Evolutionary conservation across 1,140 invertebrate genomes (phyloP), one percentile per base, ranked within the genome.

Genomic region (Dinoponera quadriceps): DNA sequence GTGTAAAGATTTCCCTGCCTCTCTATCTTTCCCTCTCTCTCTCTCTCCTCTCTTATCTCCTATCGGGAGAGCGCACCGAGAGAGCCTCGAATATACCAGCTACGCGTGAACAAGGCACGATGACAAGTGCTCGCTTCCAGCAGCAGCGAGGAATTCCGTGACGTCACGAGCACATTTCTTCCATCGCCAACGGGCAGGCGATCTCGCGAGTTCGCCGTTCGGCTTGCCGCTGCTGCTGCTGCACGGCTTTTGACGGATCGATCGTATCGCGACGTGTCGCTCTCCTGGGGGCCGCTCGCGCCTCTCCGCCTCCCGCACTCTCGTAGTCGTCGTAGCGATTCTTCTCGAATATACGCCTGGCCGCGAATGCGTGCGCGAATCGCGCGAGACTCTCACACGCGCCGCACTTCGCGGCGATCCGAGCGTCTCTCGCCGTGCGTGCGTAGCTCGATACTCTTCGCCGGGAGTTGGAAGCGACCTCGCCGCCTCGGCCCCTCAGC

Each of bases 201-300:
- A 20, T 48, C 54, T 81, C 66, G 66, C 77, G 77, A 13, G 33
- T 71, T 38, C 48, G 51, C 29, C 22, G 83, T 72, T 82, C 69
- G 59, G 22, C 13, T 69, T 66, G 62, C 54, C 66, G 27, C 65
- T 55, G 25, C 20, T 69, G 75, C 71, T 66, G 63, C 63, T 77
- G 85, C 83, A 84, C 38, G 69, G 75, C 63, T 87, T 87, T 82
- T 83, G 86, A 84, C 83, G 85, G 85, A 87, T 87, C 86, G 85
- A 87, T 87, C 86, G 85, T 87, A 87, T 87, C 85, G 86, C 82
- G 82, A 86, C 66, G 85, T 87, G 85, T 85, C 85, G 85, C 81
- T 86, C 69, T 82, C 66, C 85, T 86, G 69, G 54, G 49, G 63
- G 60, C 59, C 29, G 54, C 44, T 60, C 22, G 22, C 74, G 74